phyloP scores from a whole-genome alignment of 30 jellyfish, hydroid and myxozoan genomes.

The Hydractinia echinata region DNA sequence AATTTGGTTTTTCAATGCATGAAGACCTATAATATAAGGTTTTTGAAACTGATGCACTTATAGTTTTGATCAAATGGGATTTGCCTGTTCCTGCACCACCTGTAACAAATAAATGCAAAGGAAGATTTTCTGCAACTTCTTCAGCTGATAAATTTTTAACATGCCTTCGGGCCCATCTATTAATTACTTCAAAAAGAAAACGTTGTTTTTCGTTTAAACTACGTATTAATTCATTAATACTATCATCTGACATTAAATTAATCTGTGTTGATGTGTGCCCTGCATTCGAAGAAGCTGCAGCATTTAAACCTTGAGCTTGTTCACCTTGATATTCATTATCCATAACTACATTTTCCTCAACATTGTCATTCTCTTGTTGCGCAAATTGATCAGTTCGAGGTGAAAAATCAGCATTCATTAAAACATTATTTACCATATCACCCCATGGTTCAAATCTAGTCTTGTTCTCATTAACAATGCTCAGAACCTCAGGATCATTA shows the following conservation, averaged over 20 bases:
- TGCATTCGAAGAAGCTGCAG: neutral
- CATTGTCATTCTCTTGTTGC: neutral
- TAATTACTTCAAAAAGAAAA: neutral
- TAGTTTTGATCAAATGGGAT: slow-evolving; percentile 22
- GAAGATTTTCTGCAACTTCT: slow-evolving; percentile 9
- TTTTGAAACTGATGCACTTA: slow-evolving; percentile 25
- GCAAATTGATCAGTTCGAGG: neutral
- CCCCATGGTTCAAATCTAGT: slow-evolving; percentile 16
- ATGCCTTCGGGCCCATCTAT: neutral
- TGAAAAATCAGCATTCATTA: slow-evolving; percentile 12
- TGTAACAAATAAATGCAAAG: slow-evolving; percentile 23
- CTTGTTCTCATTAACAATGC: neutral
- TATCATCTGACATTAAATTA: neutral
- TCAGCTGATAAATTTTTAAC: slow-evolving; percentile 1
- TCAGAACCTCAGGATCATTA: slow-evolving; percentile 1
- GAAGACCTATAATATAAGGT: slow-evolving; percentile 12
- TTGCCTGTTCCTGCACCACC: slow-evolving; percentile 37
- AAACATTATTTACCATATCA: neutral
- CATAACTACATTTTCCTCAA: neutral
- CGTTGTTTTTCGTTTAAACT: neutral
- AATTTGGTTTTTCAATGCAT: slow-evolving; percentile 3
- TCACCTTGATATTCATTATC: neutral
- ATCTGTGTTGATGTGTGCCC: neutral
- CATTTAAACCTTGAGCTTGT: neutral
- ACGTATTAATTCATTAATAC: neutral